Evolutionary conservation across 1,140 invertebrate genomes (phyloP).

Genomic region (Eupristina koningsbergeri): DNA sequence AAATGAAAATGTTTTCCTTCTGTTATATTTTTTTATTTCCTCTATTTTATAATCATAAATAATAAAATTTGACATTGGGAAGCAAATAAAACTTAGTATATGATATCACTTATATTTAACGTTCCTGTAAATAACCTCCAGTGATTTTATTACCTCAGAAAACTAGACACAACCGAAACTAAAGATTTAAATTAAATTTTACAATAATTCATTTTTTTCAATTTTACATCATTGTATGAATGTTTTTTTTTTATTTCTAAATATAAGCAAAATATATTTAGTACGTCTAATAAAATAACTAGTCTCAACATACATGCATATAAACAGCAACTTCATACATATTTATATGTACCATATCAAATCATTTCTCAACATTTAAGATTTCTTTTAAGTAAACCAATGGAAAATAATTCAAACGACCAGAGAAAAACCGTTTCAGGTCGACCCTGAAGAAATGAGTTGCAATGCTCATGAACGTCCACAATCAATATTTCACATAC

Average conservation of each 20-base stretch:
- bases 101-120: neutral
- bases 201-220: too few relatives aligned
- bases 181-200: too few relatives aligned
- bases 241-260: neutral
- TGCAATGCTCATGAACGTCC: neutral
- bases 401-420: neutral
- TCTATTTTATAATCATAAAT: neutral
- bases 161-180: too few relatives aligned
- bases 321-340: neutral
- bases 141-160: too few relatives aligned
- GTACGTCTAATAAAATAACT: neutral
- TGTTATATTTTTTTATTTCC: neutral
- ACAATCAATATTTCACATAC: neutral
- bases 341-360: neutral
- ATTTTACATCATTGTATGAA: too few relatives aligned
- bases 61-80: neutral
- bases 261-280: neutral
- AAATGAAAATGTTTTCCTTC: neutral
- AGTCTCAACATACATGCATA: neutral
- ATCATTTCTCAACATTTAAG: neutral
- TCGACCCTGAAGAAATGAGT: neutral
- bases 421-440: neutral
- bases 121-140: neutral
- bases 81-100: neutral
- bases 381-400: neutral